Evolutionary conservation across 2,888 invertebrate species (phyloP).

Genomic region (Halictus quadricinctus): DNA sequence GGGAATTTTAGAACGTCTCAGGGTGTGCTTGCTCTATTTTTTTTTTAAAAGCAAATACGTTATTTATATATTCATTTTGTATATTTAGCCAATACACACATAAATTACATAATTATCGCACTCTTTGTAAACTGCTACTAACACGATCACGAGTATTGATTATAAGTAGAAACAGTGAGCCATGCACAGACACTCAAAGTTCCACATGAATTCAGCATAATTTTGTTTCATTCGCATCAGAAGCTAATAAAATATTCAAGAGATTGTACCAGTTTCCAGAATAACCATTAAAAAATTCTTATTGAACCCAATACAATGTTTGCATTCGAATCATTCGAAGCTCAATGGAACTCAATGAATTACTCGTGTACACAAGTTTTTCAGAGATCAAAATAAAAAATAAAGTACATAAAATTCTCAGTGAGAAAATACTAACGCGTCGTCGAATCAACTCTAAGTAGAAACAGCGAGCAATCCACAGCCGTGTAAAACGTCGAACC

Average conservation of each 20-base stretch:
- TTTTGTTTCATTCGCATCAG: no score
- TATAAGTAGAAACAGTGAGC: no score
- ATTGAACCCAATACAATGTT: background rate
- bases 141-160: no score
- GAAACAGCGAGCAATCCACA: background rate
- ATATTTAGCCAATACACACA: no score
- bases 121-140: no score
- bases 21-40: background rate
- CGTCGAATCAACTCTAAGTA: background rate
- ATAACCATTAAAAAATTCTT: no score
- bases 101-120: no score
- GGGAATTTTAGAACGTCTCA: background rate
- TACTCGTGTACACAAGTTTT: background rate
- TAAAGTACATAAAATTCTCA: background rate
- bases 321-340: background rate
- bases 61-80: background rate
- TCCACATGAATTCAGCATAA: no score
- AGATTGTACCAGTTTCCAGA: background rate
- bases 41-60: background rate
- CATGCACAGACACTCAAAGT: no score
- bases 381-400: background rate
- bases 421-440: background rate
- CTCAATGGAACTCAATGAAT: background rate
- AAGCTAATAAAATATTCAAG: background rate
- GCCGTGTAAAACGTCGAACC: background rate